phyloP scores from a whole-genome alignment of 1,140 invertebrate genomes.

The Eriosoma lanigerum region DNA sequence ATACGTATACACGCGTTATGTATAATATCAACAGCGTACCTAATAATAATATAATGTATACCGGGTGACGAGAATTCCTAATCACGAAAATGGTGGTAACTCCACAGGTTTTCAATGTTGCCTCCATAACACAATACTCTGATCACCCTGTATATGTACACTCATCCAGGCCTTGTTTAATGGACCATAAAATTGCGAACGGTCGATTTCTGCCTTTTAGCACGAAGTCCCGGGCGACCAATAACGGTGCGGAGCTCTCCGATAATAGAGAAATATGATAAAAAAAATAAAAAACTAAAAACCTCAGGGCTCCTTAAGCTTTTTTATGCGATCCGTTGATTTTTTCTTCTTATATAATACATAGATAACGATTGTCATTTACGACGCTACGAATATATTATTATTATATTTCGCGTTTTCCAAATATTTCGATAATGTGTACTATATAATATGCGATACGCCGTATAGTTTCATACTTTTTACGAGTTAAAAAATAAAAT shows the following conservation, averaged over 20 bases:
- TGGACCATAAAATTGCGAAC: slow-evolving; percentile 49
- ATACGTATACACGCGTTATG: slow-evolving; percentile 10
- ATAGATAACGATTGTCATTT: slow-evolving; percentile 17
- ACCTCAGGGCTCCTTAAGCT: slow-evolving; percentile 22
- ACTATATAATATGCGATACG: not conserved
- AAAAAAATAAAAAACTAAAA: not conserved
- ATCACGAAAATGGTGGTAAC: too few relatives aligned
- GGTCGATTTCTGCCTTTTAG: slow-evolving; percentile 49
- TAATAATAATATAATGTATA: not conserved
- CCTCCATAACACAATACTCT: too few relatives aligned
- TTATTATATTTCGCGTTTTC: not conserved
- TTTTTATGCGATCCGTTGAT: slow-evolving; percentile 29
- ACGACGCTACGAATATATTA: not conserved
- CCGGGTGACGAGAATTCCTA: too few relatives aligned
- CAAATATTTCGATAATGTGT: not conserved
- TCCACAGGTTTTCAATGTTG: too few relatives aligned
- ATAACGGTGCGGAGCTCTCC: slow-evolving; percentile 26
- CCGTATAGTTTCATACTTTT: not conserved
- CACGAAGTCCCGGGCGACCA: slow-evolving; percentile 44
- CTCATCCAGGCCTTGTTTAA: slow-evolving; percentile 44
- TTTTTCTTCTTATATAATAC: not conserved
- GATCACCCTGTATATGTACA: not conserved
- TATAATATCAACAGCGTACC: slow-evolving; percentile 22
- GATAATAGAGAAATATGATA: slow-evolving; percentile 50
- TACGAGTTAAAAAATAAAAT: too few relatives aligned